These are phyloP conservation scores for Phrynosoma platyrhinos DNA, from an alignment of 2,113 vertebrate genomes.

Conservation along the genomic window DNA sequence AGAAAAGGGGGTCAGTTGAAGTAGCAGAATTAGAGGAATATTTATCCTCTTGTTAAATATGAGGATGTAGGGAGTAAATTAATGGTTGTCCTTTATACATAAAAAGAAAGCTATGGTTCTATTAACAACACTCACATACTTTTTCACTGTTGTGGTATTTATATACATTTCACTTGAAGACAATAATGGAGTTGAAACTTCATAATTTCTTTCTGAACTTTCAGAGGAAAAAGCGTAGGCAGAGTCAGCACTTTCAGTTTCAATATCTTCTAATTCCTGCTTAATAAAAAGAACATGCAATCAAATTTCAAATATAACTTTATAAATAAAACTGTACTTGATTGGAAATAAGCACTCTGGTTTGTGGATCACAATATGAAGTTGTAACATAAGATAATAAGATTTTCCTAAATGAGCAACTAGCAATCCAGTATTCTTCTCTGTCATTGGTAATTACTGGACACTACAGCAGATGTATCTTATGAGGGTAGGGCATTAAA, in stretches of 20 bases:
- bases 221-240: constrained; percentile 42
- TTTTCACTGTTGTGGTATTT: constrained; percentile 44
- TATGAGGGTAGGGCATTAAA: background rate
- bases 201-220: background rate
- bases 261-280: constrained; percentile 53
- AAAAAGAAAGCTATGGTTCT: constrained; percentile 22
- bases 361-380: background rate
- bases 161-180: constrained; percentile 36
- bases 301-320: constrained; percentile 43
- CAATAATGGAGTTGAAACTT: constrained; percentile 40
- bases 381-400: background rate
- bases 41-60: background rate
- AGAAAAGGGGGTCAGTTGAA: background rate
- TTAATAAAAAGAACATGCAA: constrained; percentile 48
- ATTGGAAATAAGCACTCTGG: background rate
- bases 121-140: constrained; percentile 36
- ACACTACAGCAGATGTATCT: background rate
- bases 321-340: constrained; percentile 22
- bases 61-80: background rate
- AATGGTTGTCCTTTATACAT: constrained; percentile 26
- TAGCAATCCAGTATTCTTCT: background rate
- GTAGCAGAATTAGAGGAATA: background rate
- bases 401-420: no score
- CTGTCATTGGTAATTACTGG: background rate
- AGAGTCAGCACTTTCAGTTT: constrained; percentile 47